These are phyloP conservation scores for Neotoxoptera formosana DNA, from an alignment of 1,140 invertebrate genomes.

Conservation along the genomic window DNA sequence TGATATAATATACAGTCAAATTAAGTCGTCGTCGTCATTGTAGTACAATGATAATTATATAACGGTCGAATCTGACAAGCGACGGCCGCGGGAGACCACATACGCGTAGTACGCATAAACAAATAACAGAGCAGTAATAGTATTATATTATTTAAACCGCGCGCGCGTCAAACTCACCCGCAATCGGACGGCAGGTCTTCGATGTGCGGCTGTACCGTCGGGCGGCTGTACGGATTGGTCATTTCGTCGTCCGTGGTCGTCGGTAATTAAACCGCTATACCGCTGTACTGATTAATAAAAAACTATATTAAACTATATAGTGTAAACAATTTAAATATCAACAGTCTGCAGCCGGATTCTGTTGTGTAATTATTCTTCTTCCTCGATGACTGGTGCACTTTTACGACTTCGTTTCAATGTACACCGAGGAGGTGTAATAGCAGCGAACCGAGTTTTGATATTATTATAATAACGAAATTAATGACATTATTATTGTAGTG, in stretches of 20 bases:
- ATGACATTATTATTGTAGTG: not conserved
- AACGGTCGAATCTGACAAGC: not conserved
- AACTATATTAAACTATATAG: not conserved
- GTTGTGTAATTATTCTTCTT: not conserved
- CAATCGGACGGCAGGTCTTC: conserved; percentile 52
- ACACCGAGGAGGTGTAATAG: not conserved
- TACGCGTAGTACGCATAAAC: not conserved
- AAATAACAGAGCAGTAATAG: not conserved
- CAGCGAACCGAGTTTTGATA: not conserved
- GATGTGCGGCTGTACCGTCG: conserved; percentile 49
- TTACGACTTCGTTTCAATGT: not conserved
- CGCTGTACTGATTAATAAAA: not conserved
- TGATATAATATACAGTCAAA: not conserved
- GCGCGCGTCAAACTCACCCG: conserved; percentile 45
- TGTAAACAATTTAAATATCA: not conserved
- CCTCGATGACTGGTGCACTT: not conserved
- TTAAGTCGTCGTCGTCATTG: not conserved
- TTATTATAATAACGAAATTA: not conserved
- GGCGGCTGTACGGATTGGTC: conserved; percentile 27
- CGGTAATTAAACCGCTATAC: too few species aligned
- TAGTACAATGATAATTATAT: too few species aligned
- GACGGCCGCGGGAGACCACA: too few species aligned
- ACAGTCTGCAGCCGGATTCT: not conserved
- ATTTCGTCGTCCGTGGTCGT: not conserved
- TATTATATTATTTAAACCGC: not conserved